Conservation (phyloP, 2,888 invertebrate genomes). For the Amblyjoppa fuscipennis region DNA sequence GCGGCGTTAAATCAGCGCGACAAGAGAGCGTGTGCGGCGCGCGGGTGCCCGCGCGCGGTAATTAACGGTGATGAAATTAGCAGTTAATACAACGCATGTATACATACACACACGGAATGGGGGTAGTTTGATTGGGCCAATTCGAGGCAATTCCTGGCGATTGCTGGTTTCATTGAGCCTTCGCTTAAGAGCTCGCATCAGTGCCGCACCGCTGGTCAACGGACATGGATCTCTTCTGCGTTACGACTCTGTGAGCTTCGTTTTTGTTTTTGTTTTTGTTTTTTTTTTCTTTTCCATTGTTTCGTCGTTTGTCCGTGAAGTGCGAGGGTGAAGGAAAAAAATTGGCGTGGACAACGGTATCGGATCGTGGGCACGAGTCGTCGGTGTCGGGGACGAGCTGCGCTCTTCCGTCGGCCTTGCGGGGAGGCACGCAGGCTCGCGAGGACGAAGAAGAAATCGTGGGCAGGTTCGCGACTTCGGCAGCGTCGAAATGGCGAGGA, state of each 20-base stretch:
- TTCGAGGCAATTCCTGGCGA: conserved; percentile 86
- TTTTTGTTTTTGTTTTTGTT: not conserved
- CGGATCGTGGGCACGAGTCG: not conserved
- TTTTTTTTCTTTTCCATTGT: not conserved
- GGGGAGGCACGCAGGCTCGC: too few species aligned
- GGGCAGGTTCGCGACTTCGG: not conserved
- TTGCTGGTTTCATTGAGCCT: conserved; percentile 85
- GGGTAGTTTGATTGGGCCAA: conserved; percentile 86
- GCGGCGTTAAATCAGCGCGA: conserved; percentile 66
- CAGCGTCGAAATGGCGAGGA: not conserved
- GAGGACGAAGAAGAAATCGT: too few species aligned
- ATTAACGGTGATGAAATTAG: conserved; percentile 84
- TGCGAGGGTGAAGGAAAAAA: not conserved
- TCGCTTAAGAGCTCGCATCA: conserved; percentile 81
- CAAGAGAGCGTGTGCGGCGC: conserved; percentile 61
- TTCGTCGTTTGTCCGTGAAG: not conserved
- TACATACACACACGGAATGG: conserved; percentile 81
- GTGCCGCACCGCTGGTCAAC: conserved; percentile 83
- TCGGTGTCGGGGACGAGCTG: too few species aligned
- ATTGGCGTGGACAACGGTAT: not conserved
- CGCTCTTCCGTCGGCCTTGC: too few species aligned
- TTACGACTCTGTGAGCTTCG: conserved; percentile 21
- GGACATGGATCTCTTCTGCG: conserved; percentile 79
- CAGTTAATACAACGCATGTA: conserved; percentile 84
- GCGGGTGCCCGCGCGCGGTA: conserved; percentile 76